A percentile compares a stretch with the other conserved stretches of the same genome.
phyloP scores from a whole-genome alignment of 2,888 invertebrate species.

The Sinhomidia bicolor region DNA sequence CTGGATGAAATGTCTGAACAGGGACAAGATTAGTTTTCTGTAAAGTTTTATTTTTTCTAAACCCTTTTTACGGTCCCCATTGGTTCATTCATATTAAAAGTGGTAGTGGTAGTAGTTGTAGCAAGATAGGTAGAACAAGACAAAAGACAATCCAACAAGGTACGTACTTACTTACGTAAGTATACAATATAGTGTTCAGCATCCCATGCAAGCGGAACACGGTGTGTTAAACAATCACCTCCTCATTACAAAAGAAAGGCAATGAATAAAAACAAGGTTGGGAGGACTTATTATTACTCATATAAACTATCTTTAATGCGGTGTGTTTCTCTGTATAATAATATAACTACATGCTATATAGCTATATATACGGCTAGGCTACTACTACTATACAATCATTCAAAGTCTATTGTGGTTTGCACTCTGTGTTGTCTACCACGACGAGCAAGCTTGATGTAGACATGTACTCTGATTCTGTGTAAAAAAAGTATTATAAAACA shows the following conservation, averaged over 20 bases:
- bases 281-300: constrained; percentile 8
- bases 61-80: constrained; percentile 20
- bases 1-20: constrained; percentile 56
- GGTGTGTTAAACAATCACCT: constrained; percentile 26
- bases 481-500: not conserved
- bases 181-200: not conserved
- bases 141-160: not conserved
- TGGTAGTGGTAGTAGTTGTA: too few relatives aligned
- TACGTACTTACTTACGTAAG: too few relatives aligned
- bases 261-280: constrained; percentile 28
- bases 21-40: constrained; percentile 60
- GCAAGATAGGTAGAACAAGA: not conserved
- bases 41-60: constrained; percentile 43
- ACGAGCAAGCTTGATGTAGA: not conserved
- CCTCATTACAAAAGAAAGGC: constrained; percentile 11
- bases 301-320: not conserved
- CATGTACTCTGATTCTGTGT: not conserved
- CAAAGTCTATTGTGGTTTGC: constrained; percentile 37
- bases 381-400: too few relatives aligned
- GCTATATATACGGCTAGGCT: too few relatives aligned
- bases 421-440: not conserved
- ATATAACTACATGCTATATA: not conserved
- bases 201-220: not conserved
- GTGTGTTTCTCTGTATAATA: not conserved
- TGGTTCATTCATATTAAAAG: not conserved